These are phyloP conservation scores for Eupithecia dodoneata DNA, from an alignment of 2,888 invertebrate species.

Conservation along the genomic window DNA sequence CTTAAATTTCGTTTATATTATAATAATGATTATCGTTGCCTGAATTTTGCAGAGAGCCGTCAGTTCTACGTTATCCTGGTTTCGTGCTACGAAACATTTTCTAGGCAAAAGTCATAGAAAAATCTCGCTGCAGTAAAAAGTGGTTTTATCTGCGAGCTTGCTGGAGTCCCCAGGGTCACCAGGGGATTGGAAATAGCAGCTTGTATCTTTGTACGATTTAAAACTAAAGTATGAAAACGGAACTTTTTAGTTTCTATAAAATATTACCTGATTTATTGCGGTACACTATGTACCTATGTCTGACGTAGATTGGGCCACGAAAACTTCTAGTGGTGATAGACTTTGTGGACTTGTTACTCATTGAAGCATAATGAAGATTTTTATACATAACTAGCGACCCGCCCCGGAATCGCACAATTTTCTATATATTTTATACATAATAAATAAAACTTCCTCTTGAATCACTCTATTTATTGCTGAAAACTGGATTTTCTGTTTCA, in stretches of 20 bases:
- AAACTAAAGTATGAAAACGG: neutral
- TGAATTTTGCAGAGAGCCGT: neutral
- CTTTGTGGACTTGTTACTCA: neutral
- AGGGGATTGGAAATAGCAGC: neutral
- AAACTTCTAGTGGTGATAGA: neutral
- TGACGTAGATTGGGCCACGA: neutral
- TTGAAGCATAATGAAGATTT: neutral
- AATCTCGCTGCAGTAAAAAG: neutral
- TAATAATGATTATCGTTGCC: neutral
- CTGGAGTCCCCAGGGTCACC: neutral
- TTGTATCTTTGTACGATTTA: neutral
- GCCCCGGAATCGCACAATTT: too few relatives aligned
- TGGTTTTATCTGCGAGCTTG: neutral
- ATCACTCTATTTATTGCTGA: too few relatives aligned
- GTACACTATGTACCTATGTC: neutral
- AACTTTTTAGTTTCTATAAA: neutral
- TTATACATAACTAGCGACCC: too few relatives aligned
- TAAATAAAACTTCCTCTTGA: too few relatives aligned
- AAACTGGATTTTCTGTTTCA: too few relatives aligned
- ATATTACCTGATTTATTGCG: neutral
- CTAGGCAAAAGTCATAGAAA: neutral
- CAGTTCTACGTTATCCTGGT: neutral
- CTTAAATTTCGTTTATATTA: too few relatives aligned
- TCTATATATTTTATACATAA: too few relatives aligned
- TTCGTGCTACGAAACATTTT: neutral